Conservation (phyloP, 1,140 invertebrate species). For the Plutomurus gul region DNA sequence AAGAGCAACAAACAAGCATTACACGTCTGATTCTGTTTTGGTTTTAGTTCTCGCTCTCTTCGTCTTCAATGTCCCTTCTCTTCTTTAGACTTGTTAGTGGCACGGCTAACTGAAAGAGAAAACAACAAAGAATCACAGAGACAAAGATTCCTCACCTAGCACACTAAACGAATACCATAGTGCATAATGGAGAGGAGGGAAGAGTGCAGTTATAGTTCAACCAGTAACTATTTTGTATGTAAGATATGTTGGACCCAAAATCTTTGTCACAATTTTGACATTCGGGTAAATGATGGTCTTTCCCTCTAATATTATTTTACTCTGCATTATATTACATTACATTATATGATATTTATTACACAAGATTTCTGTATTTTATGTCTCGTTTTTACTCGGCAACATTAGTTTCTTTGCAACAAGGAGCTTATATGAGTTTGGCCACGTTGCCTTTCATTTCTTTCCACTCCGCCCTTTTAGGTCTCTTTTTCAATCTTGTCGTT, state of each 20-base stretch:
- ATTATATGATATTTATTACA: not conserved
- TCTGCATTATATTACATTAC: not conserved
- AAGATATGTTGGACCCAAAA: not conserved
- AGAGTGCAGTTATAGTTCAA: too few species aligned
- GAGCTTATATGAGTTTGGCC: too few species aligned
- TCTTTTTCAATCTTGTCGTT: conserved; percentile 18
- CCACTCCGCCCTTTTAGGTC: conserved; percentile 8
- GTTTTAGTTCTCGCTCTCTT: conserved; percentile 1
- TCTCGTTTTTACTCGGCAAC: not conserved
- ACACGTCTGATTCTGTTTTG: conserved; percentile 1
- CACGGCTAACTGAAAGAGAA: not conserved
- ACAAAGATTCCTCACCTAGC: conserved; percentile 25
- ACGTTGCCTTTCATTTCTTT: not conserved
- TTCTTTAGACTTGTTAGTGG: not conserved
- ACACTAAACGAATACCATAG: not conserved
- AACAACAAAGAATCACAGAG: conserved; percentile 23
- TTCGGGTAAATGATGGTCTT: conserved; percentile 13
- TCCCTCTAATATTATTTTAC: not conserved
- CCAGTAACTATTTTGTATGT: not conserved
- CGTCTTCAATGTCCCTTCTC: conserved; percentile 2
- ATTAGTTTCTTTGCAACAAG: too few species aligned
- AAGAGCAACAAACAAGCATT: not conserved
- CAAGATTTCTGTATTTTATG: not conserved
- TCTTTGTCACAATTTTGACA: conserved; percentile 27
- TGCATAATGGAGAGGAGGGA: too few species aligned